Evolutionary conservation across 2,797 vertebrate genomes (phyloP).

Genomic region (Lemur catta): DNA sequence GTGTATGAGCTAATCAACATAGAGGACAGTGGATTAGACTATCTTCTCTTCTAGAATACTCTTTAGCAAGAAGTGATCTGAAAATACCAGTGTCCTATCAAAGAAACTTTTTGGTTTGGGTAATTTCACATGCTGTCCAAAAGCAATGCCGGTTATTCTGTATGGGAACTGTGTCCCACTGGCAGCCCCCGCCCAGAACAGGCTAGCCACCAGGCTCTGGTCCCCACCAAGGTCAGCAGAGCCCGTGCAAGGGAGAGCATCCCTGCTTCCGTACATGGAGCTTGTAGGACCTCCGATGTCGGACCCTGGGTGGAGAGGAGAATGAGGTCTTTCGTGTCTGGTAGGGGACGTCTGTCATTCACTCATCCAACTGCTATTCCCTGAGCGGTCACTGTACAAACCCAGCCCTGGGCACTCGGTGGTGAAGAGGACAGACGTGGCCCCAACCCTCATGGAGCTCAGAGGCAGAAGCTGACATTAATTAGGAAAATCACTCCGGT

Average conservation of each 20-base stretch:
- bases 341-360: fast-evolving
- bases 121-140: conserved; percentile 72
- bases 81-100: neutral
- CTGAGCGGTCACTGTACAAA: fast-evolving
- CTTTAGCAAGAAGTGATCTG: neutral
- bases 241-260: fast-evolving
- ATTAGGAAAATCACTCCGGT: neutral
- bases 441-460: neutral
- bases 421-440: neutral
- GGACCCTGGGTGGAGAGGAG: neutral
- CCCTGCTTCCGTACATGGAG: fast-evolving
- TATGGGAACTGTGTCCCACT: conserved; percentile 52
- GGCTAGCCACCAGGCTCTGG: fast-evolving
- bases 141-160: conserved; percentile 34
- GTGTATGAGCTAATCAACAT: neutral
- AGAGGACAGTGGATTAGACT: neutral
- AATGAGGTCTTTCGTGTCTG: fast-evolving
- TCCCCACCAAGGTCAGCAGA: neutral
- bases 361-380: fast-evolving
- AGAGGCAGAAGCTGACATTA: neutral
- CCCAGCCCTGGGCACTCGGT: fast-evolving
- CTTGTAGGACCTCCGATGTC: fast-evolving
- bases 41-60: neutral
- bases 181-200: conserved; percentile 44
- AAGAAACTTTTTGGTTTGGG: neutral